Evolutionary conservation across 2,797 vertebrate genomes (phyloP).

Genomic region (Sciurus carolinensis): DNA sequence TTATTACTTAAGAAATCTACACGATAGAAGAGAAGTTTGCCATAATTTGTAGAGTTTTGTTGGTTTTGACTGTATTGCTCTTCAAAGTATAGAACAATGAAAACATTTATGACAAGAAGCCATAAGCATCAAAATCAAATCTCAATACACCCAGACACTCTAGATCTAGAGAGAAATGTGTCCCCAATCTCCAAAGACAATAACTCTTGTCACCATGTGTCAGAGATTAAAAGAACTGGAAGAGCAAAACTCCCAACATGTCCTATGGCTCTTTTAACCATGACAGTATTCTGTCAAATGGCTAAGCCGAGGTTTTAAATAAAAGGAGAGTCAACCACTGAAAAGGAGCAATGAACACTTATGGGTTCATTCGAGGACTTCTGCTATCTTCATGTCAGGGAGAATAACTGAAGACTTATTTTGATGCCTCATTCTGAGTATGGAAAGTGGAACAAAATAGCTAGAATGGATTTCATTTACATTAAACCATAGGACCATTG

Average conservation of each 20-base stretch:
- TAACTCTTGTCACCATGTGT: background rate
- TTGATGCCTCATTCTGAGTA: constrained; percentile 36
- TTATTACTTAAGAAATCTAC: constrained; percentile 59
- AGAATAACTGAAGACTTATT: constrained; percentile 50
- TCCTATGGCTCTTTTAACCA: background rate
- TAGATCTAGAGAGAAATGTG: constrained; percentile 31
- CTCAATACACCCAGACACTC: background rate
- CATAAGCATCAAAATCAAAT: constrained; percentile 23
- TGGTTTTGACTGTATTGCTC: constrained; percentile 32
- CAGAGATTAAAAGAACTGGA: constrained; percentile 6
- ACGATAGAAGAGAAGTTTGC: background rate
- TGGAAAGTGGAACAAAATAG: constrained; percentile 69
- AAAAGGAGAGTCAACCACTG: constrained; percentile 38
- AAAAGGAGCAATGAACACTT: constrained; percentile 7
- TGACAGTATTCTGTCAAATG: background rate
- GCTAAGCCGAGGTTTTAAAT: background rate
- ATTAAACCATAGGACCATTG: constrained; percentile 18
- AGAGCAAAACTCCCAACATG: background rate
- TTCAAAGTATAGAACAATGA: constrained; percentile 37
- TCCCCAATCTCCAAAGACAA: background rate
- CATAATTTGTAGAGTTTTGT: constrained; percentile 20
- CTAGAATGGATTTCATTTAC: background rate
- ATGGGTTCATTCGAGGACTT: constrained; percentile 4
- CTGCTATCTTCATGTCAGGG: constrained; percentile 44
- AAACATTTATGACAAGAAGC: background rate